A percentile compares a stretch with the other conserved stretches of the same genome.
Conservation (phyloP, 92 coral and sea anemone genomes). For the Epizoanthus stellaris region DNA sequence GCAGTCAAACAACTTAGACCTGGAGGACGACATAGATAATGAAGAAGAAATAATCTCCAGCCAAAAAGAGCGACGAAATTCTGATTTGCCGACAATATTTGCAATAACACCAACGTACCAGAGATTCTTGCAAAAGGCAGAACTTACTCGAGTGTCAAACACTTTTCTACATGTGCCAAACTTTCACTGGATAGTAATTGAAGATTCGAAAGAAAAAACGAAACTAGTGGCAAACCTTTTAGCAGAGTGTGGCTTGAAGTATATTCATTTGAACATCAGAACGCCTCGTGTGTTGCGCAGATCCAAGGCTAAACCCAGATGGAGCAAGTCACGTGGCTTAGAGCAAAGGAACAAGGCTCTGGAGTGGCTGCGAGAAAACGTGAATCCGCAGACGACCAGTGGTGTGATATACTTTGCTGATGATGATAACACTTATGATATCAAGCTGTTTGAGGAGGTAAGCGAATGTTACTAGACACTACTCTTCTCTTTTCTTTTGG, state of each 20-base stretch:
- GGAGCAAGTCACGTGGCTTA: slow-evolving; percentile 89
- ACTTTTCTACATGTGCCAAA: slow-evolving; percentile 80
- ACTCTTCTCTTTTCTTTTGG: too few relatives aligned
- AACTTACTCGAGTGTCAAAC: slow-evolving; percentile 80
- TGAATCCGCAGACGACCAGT: slow-evolving; percentile 70
- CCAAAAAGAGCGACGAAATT: slow-evolving; percentile 39
- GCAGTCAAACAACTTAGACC: slow-evolving; percentile 18
- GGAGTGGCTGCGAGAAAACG: slow-evolving; percentile 75
- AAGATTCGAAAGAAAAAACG: slow-evolving; percentile 79
- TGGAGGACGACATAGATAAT: slow-evolving; percentile 3
- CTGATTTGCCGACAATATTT: slow-evolving; percentile 77
- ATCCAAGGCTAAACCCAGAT: slow-evolving; percentile 72
- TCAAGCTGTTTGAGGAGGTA: slow-evolving; percentile 89
- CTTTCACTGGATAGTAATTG: slow-evolving; percentile 91
- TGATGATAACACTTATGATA: slow-evolving; percentile 89
- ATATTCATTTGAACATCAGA: slow-evolving; percentile 77
- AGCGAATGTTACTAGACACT: background rate
- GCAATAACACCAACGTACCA: slow-evolving; percentile 89
- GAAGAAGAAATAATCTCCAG: slow-evolving; percentile 24
- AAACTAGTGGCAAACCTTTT: slow-evolving; percentile 69
- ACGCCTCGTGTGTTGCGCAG: slow-evolving; percentile 75
- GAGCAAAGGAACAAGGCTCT: slow-evolving; percentile 87
- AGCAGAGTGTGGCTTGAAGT: slow-evolving; percentile 61
- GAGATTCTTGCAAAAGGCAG: slow-evolving; percentile 89
- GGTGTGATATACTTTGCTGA: slow-evolving; percentile 95